Conservation (phyloP, 2,797 vertebrate species). For the Bradypodion ventrale region DNA sequence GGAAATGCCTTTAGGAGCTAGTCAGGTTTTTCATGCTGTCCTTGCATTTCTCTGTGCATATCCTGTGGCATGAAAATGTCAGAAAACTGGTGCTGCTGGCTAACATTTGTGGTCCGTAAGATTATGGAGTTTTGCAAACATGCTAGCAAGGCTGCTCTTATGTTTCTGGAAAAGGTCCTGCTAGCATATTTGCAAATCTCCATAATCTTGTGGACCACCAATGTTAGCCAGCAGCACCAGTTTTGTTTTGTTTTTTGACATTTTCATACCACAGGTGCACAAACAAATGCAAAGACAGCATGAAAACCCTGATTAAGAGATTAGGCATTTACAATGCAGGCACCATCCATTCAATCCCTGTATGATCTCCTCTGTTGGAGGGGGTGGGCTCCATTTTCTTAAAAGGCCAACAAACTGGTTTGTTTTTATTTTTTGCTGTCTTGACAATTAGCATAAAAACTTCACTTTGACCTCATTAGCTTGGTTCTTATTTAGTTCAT, state of each 20-base stretch:
- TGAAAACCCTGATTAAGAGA: too few species aligned
- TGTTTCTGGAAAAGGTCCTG: too few species aligned
- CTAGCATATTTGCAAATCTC: too few species aligned
- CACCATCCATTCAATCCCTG: slow-evolving; percentile 20
- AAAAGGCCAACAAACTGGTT: slow-evolving; percentile 34
- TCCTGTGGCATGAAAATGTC: slow-evolving; percentile 3
- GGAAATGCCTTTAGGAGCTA: too few species aligned
- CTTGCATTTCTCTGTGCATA: rapidly evolving
- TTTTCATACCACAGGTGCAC: too few species aligned
- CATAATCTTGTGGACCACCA: too few species aligned
- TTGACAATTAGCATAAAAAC: slow-evolving; percentile 51
- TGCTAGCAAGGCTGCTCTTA: not conserved
- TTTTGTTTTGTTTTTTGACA: too few species aligned
- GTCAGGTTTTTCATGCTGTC: rapidly evolving
- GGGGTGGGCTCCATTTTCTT: not conserved
- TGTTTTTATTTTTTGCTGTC: slow-evolving; percentile 27
- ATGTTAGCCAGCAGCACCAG: too few species aligned
- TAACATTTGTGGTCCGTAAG: slow-evolving; percentile 4
- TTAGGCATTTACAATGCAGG: slow-evolving; percentile 2
- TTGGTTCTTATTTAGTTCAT: slow-evolving; percentile 40
- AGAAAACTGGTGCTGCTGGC: not conserved
- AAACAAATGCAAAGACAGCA: too few species aligned
- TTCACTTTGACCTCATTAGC: slow-evolving; percentile 39
- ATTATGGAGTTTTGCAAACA: slow-evolving; percentile 7
- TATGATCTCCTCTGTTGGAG: slow-evolving; percentile 11